Conservation (phyloP, 2,113 vertebrate species). For the Equus przewalskii region DNA sequence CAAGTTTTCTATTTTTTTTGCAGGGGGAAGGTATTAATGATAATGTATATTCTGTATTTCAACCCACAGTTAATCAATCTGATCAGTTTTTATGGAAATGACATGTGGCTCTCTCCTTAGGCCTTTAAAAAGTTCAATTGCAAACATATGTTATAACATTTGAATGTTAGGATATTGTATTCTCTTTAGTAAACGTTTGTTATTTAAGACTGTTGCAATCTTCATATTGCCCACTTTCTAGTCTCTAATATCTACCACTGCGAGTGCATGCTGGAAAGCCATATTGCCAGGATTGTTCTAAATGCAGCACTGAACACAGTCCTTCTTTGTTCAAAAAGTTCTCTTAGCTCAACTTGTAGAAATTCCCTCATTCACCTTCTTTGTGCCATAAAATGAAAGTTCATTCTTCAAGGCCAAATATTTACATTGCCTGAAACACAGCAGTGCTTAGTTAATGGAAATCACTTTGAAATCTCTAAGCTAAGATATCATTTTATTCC, state of each 20-base stretch:
- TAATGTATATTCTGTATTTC: background rate
- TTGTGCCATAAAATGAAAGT: background rate
- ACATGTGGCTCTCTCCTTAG: background rate
- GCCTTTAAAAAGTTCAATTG: background rate
- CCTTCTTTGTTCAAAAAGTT: background rate
- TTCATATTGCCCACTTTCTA: background rate
- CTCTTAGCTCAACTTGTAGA: background rate
- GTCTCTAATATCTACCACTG: background rate
- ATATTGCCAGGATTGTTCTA: background rate
- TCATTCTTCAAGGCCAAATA: background rate
- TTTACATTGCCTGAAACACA: background rate
- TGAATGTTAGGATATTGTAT: background rate
- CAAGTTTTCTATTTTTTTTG: background rate
- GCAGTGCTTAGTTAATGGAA: background rate
- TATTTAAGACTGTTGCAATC: background rate
- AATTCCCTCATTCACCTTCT: background rate
- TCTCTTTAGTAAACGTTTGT: background rate
- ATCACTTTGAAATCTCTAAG: background rate
- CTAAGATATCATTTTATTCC: background rate
- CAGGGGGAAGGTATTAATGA: background rate
- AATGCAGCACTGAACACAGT: background rate
- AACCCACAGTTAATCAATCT: background rate
- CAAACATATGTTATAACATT: background rate
- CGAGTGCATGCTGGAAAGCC: background rate
- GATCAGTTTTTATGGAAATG: background rate